These are phyloP conservation scores for Lacerta agilis DNA, from an alignment of 2,797 vertebrate genomes.

Conservation along the genomic window DNA sequence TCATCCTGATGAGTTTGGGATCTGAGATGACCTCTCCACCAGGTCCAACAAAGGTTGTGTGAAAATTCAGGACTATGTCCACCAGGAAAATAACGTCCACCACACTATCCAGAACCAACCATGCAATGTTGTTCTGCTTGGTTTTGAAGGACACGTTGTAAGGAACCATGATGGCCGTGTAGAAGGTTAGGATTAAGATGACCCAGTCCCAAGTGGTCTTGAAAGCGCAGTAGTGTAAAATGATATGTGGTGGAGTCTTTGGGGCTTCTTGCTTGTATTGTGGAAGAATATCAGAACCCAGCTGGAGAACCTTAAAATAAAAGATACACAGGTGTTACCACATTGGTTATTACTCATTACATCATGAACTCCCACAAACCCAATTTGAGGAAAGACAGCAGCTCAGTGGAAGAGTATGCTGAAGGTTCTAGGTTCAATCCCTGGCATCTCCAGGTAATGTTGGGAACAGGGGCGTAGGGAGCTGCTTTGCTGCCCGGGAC, in stretches of 20 bases:
- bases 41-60: constrained; percentile 95
- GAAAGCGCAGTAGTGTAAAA: constrained; percentile 97
- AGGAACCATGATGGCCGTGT: constrained; percentile 98
- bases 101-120: constrained; percentile 96
- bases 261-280: constrained; percentile 98
- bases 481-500: too few relatives aligned
- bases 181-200: constrained; percentile 97
- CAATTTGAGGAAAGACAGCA: background rate
- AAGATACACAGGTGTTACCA: constrained; percentile 32
- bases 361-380: background rate
- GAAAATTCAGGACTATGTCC: constrained; percentile 98
- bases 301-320: constrained; percentile 88
- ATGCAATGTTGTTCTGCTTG: constrained; percentile 96
- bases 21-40: constrained; percentile 97
- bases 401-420: too few relatives aligned
- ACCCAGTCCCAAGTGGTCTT: constrained; percentile 99
- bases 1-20: constrained; percentile 96
- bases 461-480: too few relatives aligned
- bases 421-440: too few relatives aligned
- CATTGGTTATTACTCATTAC: background rate
- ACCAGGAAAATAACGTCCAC: constrained; percentile 98
- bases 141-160: constrained; percentile 98
- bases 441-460: too few relatives aligned
- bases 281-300: constrained; percentile 96
- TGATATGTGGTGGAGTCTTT: constrained; percentile 96